phyloP scores from a whole-genome alignment of 2,888 invertebrate genomes.

The Drosophila greeni region DNA sequence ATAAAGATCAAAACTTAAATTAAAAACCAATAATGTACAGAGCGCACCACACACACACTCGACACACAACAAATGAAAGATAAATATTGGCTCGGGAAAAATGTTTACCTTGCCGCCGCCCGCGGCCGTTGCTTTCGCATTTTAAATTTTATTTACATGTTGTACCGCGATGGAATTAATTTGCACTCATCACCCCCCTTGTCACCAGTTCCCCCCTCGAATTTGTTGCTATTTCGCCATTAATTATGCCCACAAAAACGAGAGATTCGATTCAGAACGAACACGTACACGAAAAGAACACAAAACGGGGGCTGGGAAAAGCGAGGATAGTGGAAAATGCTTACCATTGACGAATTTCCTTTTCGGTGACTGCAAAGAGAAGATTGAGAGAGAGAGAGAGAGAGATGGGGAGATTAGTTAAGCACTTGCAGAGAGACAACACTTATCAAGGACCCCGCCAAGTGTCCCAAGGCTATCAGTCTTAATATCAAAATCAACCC shows the following conservation, averaged over 20 bases:
- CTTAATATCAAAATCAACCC: slow-evolving; percentile 30
- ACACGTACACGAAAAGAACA: neutral
- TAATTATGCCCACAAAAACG: slow-evolving; percentile 15
- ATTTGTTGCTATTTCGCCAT: slow-evolving; percentile 16
- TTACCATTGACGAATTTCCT: slow-evolving; percentile 93
- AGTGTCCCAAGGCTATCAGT: slow-evolving; percentile 28
- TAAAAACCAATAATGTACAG: slow-evolving; percentile 24
- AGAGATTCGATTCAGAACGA: neutral
- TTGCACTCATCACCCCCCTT: neutral
- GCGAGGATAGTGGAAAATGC: slow-evolving; percentile 66
- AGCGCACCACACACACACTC: neutral
- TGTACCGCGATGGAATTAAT: slow-evolving; percentile 15
- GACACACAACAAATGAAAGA: slow-evolving; percentile 17
- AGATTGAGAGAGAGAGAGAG: slow-evolving; percentile 53
- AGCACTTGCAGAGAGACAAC: slow-evolving; percentile 11
- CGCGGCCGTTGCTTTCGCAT: slow-evolving; percentile 18
- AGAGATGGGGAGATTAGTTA: slow-evolving; percentile 17
- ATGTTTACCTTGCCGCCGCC: slow-evolving; percentile 14
- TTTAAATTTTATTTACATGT: slow-evolving; percentile 23
- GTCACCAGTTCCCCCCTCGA: slow-evolving; percentile 1
- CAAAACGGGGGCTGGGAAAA: neutral
- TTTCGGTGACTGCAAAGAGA: slow-evolving; percentile 90
- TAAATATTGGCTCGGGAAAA: slow-evolving; percentile 33
- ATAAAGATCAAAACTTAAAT: slow-evolving; percentile 11
- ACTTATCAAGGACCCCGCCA: slow-evolving; percentile 16